Evolutionary conservation across 92 coral and sea anemone genomes (phyloP).

Genomic region (Palythoa caribaeorum): DNA sequence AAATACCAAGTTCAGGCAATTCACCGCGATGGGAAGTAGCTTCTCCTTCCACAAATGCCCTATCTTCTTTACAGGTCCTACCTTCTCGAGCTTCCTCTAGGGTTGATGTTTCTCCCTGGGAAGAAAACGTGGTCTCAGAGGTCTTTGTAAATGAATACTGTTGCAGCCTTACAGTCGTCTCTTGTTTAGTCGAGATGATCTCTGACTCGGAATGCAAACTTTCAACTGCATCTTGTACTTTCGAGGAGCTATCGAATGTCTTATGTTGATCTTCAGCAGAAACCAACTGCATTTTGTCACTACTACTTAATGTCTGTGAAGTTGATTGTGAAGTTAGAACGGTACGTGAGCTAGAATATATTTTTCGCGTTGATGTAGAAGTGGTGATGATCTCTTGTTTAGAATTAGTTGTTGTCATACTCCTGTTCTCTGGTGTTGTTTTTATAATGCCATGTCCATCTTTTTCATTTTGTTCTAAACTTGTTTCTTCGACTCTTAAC

Average conservation of each 20-base stretch:
- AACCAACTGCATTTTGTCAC: neutral
- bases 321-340: constrained; percentile 1
- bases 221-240: neutral
- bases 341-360: constrained; percentile 8
- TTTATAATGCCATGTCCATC: neutral
- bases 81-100: neutral
- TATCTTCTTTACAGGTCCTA: neutral
- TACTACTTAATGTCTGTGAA: constrained; percentile 21
- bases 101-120: constrained; percentile 12
- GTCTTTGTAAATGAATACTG: neutral
- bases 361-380: constrained; percentile 2
- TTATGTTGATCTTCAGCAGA: constrained; percentile 12
- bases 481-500: neutral
- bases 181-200: constrained; percentile 12
- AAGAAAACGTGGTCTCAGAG: neutral
- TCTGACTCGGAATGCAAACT: constrained; percentile 10
- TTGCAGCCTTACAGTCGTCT: constrained; percentile 24
- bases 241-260: neutral
- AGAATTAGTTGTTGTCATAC: neutral
- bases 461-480: neutral
- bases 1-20: constrained; percentile 42
- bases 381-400: neutral
- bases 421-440: neutral
- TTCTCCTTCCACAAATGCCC: constrained; percentile 15
- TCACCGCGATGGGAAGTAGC: constrained; percentile 4